phyloP scores from a whole-genome alignment of 2,888 invertebrate genomes.

The Theretra japonica region DNA sequence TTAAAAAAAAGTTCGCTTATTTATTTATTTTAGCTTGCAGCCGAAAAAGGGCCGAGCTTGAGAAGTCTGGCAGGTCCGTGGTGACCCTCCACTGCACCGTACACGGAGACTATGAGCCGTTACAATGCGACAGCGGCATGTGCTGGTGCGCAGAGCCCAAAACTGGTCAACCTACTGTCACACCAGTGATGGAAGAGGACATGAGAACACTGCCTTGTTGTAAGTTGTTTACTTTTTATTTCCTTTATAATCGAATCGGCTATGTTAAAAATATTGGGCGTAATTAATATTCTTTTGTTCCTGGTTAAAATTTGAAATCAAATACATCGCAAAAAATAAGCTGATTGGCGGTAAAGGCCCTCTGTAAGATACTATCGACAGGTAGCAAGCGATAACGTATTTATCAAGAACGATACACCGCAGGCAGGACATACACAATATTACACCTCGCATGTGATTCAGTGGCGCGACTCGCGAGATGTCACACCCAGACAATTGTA shows the following conservation, averaged over 20 bases:
- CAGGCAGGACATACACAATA: constrained; percentile 24
- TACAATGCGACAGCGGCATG: constrained; percentile 87
- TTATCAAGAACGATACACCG: background rate
- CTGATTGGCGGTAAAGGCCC: background rate
- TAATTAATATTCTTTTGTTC: constrained; percentile 36
- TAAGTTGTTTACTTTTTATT: constrained; percentile 64
- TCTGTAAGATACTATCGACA: background rate
- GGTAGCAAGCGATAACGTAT: background rate
- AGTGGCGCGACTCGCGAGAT: constrained; percentile 40
- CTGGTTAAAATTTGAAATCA: background rate
- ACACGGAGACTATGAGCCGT: constrained; percentile 87
- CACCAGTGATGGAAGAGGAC: constrained; percentile 84
- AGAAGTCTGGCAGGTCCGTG: constrained; percentile 68
- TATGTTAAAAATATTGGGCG: too few relatives aligned
- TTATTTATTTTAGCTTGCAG: constrained; percentile 83
- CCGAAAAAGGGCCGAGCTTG: constrained; percentile 82
- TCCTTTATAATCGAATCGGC: constrained; percentile 41
- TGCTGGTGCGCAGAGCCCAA: constrained; percentile 88
- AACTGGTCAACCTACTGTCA: constrained; percentile 84
- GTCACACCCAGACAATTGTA: constrained; percentile 52
- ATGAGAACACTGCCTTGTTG: constrained; percentile 87
- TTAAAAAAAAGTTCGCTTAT: background rate
- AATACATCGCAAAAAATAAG: constrained; percentile 1
- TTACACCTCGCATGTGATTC: constrained; percentile 48
- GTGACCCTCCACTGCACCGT: constrained; percentile 87